phyloP scores from a whole-genome alignment of 2,888 invertebrate species.

The Sepiola atlantica region DNA sequence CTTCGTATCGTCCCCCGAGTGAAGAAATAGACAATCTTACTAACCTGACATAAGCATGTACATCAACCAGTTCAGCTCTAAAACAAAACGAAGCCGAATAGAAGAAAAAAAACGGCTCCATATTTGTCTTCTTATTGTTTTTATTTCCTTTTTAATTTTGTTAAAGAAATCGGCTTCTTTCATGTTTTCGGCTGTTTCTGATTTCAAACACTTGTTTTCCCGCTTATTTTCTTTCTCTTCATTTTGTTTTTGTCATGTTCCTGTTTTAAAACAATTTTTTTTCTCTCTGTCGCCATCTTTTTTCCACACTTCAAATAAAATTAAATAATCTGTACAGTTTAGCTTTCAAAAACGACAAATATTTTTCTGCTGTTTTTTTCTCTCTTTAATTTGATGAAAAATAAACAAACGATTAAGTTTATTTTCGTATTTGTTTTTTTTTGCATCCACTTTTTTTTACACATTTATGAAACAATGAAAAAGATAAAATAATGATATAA shows the following conservation, averaged over 20 bases:
- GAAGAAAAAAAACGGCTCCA: background rate
- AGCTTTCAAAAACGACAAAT: background rate
- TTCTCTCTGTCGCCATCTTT: background rate
- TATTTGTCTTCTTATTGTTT: background rate
- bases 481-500: no score
- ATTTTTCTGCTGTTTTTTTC: background rate
- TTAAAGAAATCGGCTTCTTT: background rate
- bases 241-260: background rate
- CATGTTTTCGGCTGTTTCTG: background rate
- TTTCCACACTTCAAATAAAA: background rate
- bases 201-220: constrained; percentile 32
- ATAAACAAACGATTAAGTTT: background rate
- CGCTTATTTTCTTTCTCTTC: background rate
- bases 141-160: background rate
- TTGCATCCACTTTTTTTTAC: background rate
- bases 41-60: no score
- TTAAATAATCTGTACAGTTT: background rate
- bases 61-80: no score
- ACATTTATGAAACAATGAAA: background rate
- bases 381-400: background rate
- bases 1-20: no score
- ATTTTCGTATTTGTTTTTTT: background rate
- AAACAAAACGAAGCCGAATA: no score
- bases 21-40: no score
- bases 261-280: background rate